phyloP scores from a whole-genome alignment of 30 jellyfish, hydroid and myxozoan species.

The Thelohanellus kitauei region DNA sequence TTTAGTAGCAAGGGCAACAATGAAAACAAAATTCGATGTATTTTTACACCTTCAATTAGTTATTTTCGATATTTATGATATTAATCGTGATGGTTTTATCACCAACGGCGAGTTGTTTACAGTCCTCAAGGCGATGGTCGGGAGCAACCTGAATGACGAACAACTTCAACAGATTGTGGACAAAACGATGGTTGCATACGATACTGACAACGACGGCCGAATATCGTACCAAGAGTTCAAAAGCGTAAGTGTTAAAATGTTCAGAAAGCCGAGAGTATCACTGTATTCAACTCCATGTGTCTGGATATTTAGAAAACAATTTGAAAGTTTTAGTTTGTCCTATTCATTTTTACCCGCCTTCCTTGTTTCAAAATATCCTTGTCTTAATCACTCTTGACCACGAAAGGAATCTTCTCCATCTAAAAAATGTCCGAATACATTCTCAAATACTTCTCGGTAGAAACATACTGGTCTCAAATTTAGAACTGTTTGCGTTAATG shows the following conservation, averaged over 20 bases:
- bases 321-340: too few relatives aligned
- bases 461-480: too few relatives aligned
- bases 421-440: too few relatives aligned
- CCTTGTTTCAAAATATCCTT: too few relatives aligned
- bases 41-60: constrained; percentile 1
- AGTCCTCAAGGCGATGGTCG: constrained; percentile 72
- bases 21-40: constrained; percentile 27
- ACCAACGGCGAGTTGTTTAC: constrained; percentile 66
- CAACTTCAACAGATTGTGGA: constrained; percentile 76
- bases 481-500: too few relatives aligned
- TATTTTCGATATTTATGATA: constrained; percentile 58
- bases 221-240: constrained; percentile 47
- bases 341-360: too few relatives aligned
- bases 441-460: too few relatives aligned
- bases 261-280: too few relatives aligned
- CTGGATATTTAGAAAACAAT: too few relatives aligned
- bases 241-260: constrained; percentile 41
- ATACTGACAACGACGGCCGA: constrained; percentile 72
- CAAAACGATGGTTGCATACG: constrained; percentile 58
- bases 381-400: too few relatives aligned
- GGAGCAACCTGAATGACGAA: constrained; percentile 52
- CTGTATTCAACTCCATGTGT: too few relatives aligned
- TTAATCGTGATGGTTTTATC: constrained; percentile 57
- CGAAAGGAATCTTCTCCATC: too few relatives aligned
- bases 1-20: constrained; percentile 67